Evolutionary conservation across 1,140 invertebrate genomes (phyloP).

Genomic region (Polyergus mexicanus): DNA sequence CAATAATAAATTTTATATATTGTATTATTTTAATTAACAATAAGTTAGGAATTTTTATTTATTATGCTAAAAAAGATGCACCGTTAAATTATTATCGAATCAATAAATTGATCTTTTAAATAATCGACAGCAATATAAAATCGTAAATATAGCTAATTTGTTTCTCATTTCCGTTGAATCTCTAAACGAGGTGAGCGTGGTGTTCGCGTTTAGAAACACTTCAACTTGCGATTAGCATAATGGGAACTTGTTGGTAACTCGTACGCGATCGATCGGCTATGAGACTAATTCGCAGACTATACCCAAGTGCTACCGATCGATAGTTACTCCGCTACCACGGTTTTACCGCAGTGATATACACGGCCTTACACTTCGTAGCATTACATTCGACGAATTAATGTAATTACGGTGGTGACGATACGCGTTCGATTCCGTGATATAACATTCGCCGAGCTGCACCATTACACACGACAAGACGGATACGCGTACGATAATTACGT

Average conservation of each 20-base stretch:
- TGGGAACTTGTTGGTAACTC: slow-evolving; percentile 35
- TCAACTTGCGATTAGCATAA: slow-evolving; percentile 50
- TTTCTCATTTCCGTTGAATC: neutral
- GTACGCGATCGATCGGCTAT: slow-evolving; percentile 65
- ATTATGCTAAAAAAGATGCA: too few relatives aligned
- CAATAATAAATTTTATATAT: too few relatives aligned
- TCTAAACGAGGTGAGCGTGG: too few relatives aligned
- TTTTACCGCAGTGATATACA: slow-evolving; percentile 28
- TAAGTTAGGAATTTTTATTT: neutral
- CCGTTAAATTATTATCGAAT: too few relatives aligned
- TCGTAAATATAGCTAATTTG: neutral
- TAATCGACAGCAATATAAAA: neutral
- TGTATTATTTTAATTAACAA: slow-evolving; percentile 8
- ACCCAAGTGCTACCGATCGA: slow-evolving; percentile 69
- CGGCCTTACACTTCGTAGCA: slow-evolving; percentile 41
- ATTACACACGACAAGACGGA: neutral
- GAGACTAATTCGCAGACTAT: slow-evolving; percentile 74
- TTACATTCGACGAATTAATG: slow-evolving; percentile 61
- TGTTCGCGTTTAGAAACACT: slow-evolving; percentile 37
- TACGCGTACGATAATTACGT: neutral
- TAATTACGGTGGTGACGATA: slow-evolving; percentile 37
- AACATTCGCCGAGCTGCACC: neutral
- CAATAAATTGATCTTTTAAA: neutral
- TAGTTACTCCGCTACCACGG: slow-evolving; percentile 52
- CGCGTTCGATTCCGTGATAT: neutral